Evolutionary conservation across 2,113 vertebrate species (phyloP).

Genomic region (Chionis minor): DNA sequence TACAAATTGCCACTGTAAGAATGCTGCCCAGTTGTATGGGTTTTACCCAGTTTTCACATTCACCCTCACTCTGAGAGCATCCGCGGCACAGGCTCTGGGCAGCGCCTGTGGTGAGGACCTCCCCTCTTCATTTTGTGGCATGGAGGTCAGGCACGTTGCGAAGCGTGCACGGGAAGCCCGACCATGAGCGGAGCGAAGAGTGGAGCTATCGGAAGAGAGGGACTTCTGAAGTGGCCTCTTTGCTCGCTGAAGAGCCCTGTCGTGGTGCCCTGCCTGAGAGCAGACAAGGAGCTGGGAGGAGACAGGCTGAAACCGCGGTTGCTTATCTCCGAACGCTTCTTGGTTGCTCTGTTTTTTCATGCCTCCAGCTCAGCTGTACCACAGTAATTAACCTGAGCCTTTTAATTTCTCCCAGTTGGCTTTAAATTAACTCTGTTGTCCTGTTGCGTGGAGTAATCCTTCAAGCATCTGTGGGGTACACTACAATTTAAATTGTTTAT

Average conservation of each 20-base stretch:
- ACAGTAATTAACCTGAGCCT: constrained; percentile 49
- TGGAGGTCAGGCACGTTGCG: accelerated
- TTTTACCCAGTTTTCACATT: too few relatives aligned
- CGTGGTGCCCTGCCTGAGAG: neutral
- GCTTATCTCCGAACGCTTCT: neutral
- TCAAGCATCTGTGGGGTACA: neutral
- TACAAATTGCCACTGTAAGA: neutral
- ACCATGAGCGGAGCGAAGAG: accelerated
- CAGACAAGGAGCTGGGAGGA: neutral
- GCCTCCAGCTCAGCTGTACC: constrained; percentile 14
- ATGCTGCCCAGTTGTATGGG: neutral
- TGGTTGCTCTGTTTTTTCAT: constrained; percentile 12
- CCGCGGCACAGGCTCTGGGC: neutral
- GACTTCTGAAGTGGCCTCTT: constrained; percentile 16
- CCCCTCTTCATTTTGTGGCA: accelerated
- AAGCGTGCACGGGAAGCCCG: accelerated
- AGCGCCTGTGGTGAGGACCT: neutral
- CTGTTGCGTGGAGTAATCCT: constrained; percentile 35
- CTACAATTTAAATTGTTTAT: constrained; percentile 7
- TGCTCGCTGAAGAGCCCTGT: constrained; percentile 11
- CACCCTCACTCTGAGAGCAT: too few relatives aligned
- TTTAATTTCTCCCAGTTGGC: constrained; percentile 62
- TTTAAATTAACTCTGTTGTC: constrained; percentile 52
- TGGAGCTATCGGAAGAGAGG: neutral
- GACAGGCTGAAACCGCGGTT: neutral